These are phyloP conservation scores for Eulemur macaco DNA, from an alignment of 2,113 vertebrate species.

Conservation along the genomic window DNA sequence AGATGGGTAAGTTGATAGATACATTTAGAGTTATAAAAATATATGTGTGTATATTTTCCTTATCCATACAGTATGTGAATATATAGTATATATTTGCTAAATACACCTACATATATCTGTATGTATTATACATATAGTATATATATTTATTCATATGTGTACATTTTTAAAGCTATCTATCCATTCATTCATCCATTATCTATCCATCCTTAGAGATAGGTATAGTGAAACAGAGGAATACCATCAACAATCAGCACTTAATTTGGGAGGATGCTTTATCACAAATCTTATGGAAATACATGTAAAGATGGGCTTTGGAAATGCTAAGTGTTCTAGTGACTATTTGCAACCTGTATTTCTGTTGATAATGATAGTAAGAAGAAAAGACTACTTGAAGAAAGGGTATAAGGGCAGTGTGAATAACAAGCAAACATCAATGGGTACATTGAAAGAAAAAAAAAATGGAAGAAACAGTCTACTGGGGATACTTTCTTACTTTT, in stretches of 20 bases:
- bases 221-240: not conserved
- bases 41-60: not conserved
- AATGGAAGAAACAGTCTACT: not conserved
- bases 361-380: not conserved
- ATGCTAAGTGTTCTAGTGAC: not conserved
- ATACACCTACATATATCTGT: not conserved
- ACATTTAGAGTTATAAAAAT: not conserved
- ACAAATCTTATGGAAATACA: not conserved
- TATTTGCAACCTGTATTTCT: not conserved
- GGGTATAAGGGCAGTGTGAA: not conserved
- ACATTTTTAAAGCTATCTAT: not conserved
- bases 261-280: not conserved
- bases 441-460: not conserved
- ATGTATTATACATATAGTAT: not conserved
- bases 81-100: not conserved
- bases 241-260: not conserved
- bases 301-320: not conserved
- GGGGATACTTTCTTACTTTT: not conserved
- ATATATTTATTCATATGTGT: not conserved
- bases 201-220: not conserved
- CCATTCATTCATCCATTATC: not conserved
- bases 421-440: not conserved
- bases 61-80: rapidly evolving
- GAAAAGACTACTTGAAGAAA: not conserved
- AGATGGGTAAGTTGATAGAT: not conserved